Conservation (phyloP, 2,113 vertebrate genomes). For the Corapipo altera region DNA sequence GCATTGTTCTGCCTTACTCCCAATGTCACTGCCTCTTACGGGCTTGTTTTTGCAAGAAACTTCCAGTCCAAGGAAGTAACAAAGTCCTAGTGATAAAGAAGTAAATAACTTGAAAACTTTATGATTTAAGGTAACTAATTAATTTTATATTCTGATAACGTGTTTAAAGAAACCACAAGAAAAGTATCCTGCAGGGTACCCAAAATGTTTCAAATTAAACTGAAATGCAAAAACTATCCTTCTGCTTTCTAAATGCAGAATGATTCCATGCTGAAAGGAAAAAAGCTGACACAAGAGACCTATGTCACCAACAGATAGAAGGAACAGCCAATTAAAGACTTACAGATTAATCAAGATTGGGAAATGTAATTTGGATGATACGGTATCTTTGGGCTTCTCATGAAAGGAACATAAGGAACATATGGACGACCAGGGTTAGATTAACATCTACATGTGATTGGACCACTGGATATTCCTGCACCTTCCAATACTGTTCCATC, state of each 20-base stretch:
- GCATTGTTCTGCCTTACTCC: background rate
- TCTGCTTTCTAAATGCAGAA: background rate
- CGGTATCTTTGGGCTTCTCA: background rate
- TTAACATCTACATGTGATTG: background rate
- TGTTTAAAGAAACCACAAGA: background rate
- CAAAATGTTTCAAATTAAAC: background rate
- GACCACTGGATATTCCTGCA: background rate
- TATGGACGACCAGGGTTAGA: background rate
- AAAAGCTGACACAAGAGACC: background rate
- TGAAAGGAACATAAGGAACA: background rate
- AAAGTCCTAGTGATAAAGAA: background rate
- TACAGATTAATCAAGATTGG: background rate
- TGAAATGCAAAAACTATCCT: background rate
- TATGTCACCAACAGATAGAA: background rate
- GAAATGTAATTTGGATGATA: background rate
- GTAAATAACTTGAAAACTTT: background rate
- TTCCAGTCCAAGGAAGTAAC: background rate
- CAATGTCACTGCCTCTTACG: background rate
- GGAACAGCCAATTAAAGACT: background rate
- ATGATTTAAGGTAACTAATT: background rate
- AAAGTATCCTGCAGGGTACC: background rate
- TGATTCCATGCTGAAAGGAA: background rate
- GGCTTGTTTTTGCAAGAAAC: background rate
- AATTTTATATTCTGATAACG: background rate
- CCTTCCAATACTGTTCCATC: background rate